Base-by-base conservation (phyloP, 2,113 vertebrate genomes). In the Sardina pilchardus region DNA sequence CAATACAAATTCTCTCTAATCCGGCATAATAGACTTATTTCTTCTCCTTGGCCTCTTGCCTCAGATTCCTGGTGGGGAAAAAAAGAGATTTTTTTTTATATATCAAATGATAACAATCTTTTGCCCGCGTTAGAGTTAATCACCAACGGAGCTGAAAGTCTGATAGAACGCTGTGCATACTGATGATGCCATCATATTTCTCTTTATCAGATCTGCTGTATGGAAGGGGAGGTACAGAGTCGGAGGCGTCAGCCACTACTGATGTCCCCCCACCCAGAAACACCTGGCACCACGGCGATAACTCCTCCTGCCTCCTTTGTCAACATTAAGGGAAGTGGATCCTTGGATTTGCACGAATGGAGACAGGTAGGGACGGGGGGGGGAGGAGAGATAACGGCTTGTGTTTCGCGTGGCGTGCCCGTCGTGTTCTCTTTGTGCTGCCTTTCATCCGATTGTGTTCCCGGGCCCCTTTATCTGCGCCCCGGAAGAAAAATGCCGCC, bases 41-140 rank as follows among this genome's bases (percentile, higher is more conserved):
- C 88, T 78, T 85, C 83, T 81, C 63, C 10, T 12, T 75, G 17
- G 21, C 56, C 47, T 83, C 81, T 82, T 48, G 59, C 26, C 42
- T 89, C n/a, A 78, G 75, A 80, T 34, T 71, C 8, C 3, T 30
- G 30, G n/a, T n/a, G 63, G n/a, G 6, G 16, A 34, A 34, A 71
- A 71, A 34, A 16, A 36, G 1, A 78, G 36, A 39, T 78, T 78
- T 78, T 36, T 36, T 78, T 78, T 78, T 36, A 17, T 87, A 90
- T 87, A 88, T 89, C 82, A 90, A 82, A 89, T 89, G 90, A 94
- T 93, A 89, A 91, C 87, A 89, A 90, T 93, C 91, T 91, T 82
- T 84, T 78, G 4, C 30, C 12, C 5, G 30, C 92, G 90, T 91
- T 88, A 87, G 82, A 6, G 89, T 93, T 91, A 91, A 93, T 93